Percentiles rank a stretch among this genome's conserved stretches.
phyloP scores from a whole-genome alignment of 2,888 invertebrate species.

The Caenorhabditis sulstoni region DNA sequence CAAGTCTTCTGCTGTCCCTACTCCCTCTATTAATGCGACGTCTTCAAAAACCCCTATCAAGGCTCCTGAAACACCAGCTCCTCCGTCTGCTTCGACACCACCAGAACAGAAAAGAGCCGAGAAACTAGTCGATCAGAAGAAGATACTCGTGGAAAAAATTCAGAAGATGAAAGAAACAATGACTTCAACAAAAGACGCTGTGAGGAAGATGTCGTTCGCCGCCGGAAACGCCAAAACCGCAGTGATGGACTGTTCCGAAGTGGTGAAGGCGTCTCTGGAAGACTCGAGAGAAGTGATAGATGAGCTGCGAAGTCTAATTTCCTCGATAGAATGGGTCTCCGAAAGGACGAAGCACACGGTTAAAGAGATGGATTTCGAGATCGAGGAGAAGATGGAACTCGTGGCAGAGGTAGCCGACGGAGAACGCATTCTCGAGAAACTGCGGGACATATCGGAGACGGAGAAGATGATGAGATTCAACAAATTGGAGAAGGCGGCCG shows the following conservation, averaged over 20 bases:
- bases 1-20: not conserved
- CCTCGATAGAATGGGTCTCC: conserved; percentile 15
- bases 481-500: conserved; percentile 47
- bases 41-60: conserved; percentile 3
- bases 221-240: conserved; percentile 31
- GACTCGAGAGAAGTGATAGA: conserved; percentile 52
- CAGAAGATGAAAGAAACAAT: not conserved
- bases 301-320: conserved; percentile 31
- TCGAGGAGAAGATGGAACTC: conserved; percentile 46
- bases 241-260: conserved; percentile 30
- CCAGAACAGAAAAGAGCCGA: conserved; percentile 24
- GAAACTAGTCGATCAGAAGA: conserved; percentile 17
- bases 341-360: conserved; percentile 37
- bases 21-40: not conserved
- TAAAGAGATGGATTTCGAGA: conserved; percentile 54
- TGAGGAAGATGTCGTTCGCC: conserved; percentile 41
- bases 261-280: conserved; percentile 27
- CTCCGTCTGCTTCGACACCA: not conserved
- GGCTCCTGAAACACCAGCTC: not conserved
- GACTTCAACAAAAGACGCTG: conserved; percentile 9
- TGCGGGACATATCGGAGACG: conserved; percentile 37
- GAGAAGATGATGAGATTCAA: conserved; percentile 57
- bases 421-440: conserved; percentile 24
- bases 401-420: conserved; percentile 29
- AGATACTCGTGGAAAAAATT: conserved; percentile 7